A percentile compares a stretch with the other conserved stretches of the same genome.
These are phyloP conservation scores for Lepidocyrtinus sp. DNA, from an alignment of 2,888 invertebrate species.

Conservation along the genomic window DNA sequence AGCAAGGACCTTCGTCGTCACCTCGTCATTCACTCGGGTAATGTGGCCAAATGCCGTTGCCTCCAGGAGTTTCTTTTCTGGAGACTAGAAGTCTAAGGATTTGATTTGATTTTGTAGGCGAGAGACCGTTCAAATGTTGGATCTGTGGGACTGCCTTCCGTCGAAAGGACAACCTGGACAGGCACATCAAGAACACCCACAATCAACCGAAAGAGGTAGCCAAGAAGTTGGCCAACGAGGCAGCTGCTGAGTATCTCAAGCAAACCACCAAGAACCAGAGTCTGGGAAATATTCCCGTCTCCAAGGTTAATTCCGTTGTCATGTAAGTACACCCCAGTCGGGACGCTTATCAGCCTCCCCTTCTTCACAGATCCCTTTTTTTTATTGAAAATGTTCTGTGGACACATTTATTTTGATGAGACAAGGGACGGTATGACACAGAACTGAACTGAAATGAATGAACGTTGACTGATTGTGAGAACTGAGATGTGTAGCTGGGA, in stretches of 20 bases:
- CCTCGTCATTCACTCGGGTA: slow-evolving; percentile 80
- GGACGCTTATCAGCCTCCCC: no score
- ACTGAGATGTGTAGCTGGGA: background rate
- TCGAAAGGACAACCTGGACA: slow-evolving; percentile 82
- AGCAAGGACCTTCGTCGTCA: slow-evolving; percentile 81
- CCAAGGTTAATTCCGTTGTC: slow-evolving; percentile 65
- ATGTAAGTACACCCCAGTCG: slow-evolving; percentile 55
- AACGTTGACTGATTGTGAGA: background rate
- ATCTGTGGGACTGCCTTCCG: slow-evolving; percentile 81
- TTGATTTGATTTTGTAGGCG: slow-evolving; percentile 74
- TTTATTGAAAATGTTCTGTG: no score
- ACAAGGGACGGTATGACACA: background rate
- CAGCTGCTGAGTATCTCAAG: slow-evolving; percentile 67
- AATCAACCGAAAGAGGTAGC: slow-evolving; percentile 70
- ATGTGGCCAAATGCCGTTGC: slow-evolving; percentile 31
- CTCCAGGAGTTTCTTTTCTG: background rate
- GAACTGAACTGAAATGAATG: background rate
- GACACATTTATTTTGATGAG: background rate
- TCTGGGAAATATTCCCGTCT: slow-evolving; percentile 55
- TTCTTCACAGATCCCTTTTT: background rate
- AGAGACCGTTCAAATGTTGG: slow-evolving; percentile 81
- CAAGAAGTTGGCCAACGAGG: slow-evolving; percentile 68
- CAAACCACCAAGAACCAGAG: slow-evolving; percentile 35
- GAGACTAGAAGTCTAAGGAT: background rate
- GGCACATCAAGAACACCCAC: slow-evolving; percentile 69